Conservation (phyloP, 2,113 vertebrate genomes). For the Coracopsis vasa region DNA sequence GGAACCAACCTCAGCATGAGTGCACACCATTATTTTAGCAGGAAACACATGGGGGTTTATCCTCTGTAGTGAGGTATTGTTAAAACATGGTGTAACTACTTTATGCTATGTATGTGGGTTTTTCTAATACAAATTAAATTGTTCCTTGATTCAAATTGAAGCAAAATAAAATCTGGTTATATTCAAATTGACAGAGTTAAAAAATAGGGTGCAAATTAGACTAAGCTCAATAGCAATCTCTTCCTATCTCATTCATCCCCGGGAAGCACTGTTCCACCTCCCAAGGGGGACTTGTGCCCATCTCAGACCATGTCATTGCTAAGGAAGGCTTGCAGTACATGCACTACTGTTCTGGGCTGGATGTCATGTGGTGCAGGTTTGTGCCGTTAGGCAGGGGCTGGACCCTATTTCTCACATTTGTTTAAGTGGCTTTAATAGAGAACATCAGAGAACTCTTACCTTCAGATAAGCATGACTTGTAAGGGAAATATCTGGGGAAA, state of each 20-base stretch:
- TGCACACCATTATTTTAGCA: not conserved
- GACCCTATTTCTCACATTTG: not conserved
- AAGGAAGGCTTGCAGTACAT: accelerated
- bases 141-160: not conserved
- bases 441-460: not conserved
- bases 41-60: not conserved
- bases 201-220: not conserved
- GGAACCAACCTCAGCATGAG: not conserved
- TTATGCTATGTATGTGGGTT: not conserved
- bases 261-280: not conserved
- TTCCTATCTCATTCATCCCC: not conserved
- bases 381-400: too few species aligned
- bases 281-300: not conserved
- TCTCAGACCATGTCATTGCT: not conserved
- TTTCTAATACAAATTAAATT: not conserved
- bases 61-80: not conserved
- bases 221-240: not conserved
- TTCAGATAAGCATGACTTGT: not conserved
- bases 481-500: not conserved
- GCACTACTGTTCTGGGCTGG: not conserved
- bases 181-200: not conserved
- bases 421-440: not conserved
- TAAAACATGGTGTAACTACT: not conserved
- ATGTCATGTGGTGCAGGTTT: not conserved
- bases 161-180: not conserved